These are phyloP conservation scores for Hybos culiciformis DNA, from an alignment of 2,888 invertebrate genomes.

Conservation along the genomic window DNA sequence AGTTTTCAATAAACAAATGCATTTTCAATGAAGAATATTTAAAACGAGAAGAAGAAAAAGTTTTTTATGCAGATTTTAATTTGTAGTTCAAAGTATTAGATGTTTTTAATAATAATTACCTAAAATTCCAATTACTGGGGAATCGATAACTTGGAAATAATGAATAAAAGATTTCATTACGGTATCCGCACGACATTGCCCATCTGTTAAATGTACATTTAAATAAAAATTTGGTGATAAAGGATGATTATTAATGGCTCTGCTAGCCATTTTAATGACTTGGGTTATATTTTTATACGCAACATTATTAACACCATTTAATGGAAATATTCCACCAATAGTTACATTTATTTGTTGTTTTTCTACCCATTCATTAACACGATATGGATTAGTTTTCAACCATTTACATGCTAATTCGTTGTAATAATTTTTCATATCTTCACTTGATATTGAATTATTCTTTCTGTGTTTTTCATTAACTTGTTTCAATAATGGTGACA, in stretches of 20 bases:
- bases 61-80: too few species aligned
- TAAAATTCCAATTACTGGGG: constrained; percentile 51
- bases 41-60: too few species aligned
- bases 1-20: too few species aligned
- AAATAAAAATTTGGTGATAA: constrained; percentile 48
- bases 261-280: constrained; percentile 49
- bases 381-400: constrained; percentile 39
- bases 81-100: too few species aligned
- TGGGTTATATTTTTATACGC: constrained; percentile 40
- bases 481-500: constrained; percentile 8
- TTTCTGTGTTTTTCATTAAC: constrained; percentile 4
- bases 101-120: too few species aligned
- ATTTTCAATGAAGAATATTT: too few species aligned
- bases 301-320: constrained; percentile 40
- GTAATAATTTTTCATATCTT: constrained; percentile 14
- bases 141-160: constrained; percentile 39
- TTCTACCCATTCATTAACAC: constrained; percentile 38
- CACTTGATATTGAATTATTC: not conserved
- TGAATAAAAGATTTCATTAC: constrained; percentile 65
- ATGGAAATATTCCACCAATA: constrained; percentile 41
- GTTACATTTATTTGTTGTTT: constrained; percentile 21
- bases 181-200: constrained; percentile 54
- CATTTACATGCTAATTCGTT: constrained; percentile 48
- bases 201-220: constrained; percentile 43
- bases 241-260: constrained; percentile 47